Base-by-base conservation (phyloP, 2,888 invertebrate species). In the Pterobdella sp. region DNA sequence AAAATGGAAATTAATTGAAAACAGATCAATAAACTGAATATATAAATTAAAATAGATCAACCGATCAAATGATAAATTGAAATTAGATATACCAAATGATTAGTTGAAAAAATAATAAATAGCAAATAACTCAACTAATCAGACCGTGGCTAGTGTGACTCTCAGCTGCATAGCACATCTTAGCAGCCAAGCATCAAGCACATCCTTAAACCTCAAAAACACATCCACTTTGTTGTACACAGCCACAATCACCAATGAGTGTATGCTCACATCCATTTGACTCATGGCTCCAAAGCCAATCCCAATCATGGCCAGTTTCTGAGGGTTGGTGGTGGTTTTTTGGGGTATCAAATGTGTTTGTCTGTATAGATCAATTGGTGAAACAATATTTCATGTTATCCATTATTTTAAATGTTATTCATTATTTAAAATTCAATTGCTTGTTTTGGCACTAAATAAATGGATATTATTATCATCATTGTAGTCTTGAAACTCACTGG, bases 211-310 rank as follows among this genome's bases (percentile, higher is more conserved):
- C 26, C 79, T 77, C n/a, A 82, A 77, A 74, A 79, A 82, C 22
- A 77, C 74, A 49, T 77, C 68, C 26, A 80, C 76, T 26, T 80
- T 77, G 26, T 78, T 75, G 66, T 78, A 77, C 0, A 79, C 78
- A 36, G 82, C 78, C 18, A 83, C 76, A 22, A 83, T 60, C 22
- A 80, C 80, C 66, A 82, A 68, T 1, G 80, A 79, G 72, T 82
- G 81, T 10, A 81, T 77, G 4, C 77, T 77, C 29, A 80, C 73
- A n/a, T 81, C 81, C 60, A 72, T 74, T 14, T 74, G 76, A 10
- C 79, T 78, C 68, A 78, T 77, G 0, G 81, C 82, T 63, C 81
- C 80, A 26, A 56, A 56, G 60, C 10, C n/a, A 22, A 56, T 22
- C 14, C 60, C 60, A 22, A 56, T 7, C 60, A 56, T 56, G 3